Conservation (phyloP, 1,140 invertebrate species). For the Dysdera silvatica region DNA sequence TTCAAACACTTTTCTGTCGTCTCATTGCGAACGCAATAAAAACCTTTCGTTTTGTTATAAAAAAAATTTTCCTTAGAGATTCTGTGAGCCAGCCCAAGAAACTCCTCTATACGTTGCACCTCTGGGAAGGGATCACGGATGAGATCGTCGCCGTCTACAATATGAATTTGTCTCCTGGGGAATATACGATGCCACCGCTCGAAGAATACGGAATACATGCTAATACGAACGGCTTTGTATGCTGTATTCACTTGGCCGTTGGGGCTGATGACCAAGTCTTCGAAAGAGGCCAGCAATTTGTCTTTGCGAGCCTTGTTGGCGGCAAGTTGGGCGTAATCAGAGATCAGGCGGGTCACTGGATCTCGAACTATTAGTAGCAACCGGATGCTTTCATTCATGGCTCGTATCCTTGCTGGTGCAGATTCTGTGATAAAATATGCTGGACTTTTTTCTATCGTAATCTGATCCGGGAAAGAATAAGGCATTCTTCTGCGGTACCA, state of each 20-base stretch:
- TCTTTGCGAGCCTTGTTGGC: constrained; percentile 30
- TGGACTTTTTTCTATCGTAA: constrained; percentile 50
- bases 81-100: constrained; percentile 45
- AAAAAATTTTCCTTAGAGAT: constrained; percentile 48
- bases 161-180: constrained; percentile 48
- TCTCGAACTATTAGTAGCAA: constrained; percentile 52
- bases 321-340: constrained; percentile 49
- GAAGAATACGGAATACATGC: constrained; percentile 74
- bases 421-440: constrained; percentile 45
- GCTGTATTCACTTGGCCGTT: constrained; percentile 74
- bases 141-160: constrained; percentile 52
- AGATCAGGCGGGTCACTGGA: constrained; percentile 52
- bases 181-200: constrained; percentile 63
- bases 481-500: constrained; percentile 51
- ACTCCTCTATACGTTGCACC: constrained; percentile 48
- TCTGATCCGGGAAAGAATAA: constrained; percentile 42
- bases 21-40: constrained; percentile 48
- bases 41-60: constrained; percentile 50
- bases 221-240: constrained; percentile 68
- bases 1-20: constrained; percentile 42
- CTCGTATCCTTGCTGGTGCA: constrained; percentile 42
- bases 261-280: constrained; percentile 62
- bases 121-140: constrained; percentile 49
- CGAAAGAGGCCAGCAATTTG: constrained; percentile 50
- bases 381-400: constrained; percentile 49